Conservation (phyloP, 1,140 invertebrate genomes). For the Lerema accius region DNA sequence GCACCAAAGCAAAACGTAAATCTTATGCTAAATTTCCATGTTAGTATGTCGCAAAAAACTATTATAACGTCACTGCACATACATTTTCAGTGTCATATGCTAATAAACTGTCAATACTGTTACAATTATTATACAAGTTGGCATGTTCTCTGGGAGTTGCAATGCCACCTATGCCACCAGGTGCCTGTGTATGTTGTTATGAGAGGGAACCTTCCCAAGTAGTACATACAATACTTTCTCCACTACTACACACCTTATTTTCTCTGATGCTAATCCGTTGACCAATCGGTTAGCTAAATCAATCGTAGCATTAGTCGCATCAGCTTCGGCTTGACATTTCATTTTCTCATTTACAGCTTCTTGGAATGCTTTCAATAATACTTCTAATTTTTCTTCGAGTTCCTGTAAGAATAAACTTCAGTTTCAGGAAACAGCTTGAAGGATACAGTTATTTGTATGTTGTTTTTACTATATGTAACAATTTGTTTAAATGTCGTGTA, state of each 20-base stretch:
- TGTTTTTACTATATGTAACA: no score
- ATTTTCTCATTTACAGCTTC: constrained; percentile 93
- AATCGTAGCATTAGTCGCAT: constrained; percentile 92
- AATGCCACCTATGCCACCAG: no score
- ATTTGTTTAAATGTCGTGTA: no score
- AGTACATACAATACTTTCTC: background rate
- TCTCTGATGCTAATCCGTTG: constrained; percentile 96
- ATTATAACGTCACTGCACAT: no score
- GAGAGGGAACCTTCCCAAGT: background rate
- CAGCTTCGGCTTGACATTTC: constrained; percentile 93
- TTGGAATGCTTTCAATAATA: constrained; percentile 91
- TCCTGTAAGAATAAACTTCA: constrained; percentile 78
- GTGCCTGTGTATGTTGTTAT: no score
- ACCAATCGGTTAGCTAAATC: constrained; percentile 96
- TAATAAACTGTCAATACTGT: no score
- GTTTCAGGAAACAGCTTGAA: no score
- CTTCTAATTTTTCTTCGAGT: constrained; percentile 90
- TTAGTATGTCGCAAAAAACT: no score
- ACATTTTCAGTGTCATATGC: no score
- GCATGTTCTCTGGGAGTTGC: no score
- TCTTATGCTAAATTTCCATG: background rate
- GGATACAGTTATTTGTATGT: no score
- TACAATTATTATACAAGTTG: no score
- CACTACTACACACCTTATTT: constrained; percentile 89
- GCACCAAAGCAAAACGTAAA: background rate